These are phyloP conservation scores for Aleadryas rufinucha DNA, from an alignment of 2,113 vertebrate genomes.

Conservation along the genomic window DNA sequence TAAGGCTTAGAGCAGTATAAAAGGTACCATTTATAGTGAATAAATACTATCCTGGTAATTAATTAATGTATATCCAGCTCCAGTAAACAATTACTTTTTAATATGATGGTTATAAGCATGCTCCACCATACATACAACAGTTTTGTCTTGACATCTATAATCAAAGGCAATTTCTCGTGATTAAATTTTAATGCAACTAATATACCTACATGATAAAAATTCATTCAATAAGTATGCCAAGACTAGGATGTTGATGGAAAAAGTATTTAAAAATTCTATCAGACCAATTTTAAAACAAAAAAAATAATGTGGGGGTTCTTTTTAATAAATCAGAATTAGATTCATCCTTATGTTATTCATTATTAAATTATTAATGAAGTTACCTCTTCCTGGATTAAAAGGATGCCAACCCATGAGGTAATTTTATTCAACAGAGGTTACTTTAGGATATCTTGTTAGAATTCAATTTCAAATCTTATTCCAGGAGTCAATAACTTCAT, in stretches of 20 bases:
- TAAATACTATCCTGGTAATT: not conserved
- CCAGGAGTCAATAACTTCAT: not conserved
- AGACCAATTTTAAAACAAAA: not conserved
- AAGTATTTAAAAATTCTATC: not conserved
- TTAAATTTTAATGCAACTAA: not conserved
- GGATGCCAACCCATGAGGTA: not conserved
- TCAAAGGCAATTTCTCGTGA: not conserved
- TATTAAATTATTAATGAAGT: not conserved
- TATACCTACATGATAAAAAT: not conserved
- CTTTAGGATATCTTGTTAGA: not conserved
- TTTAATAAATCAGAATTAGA: not conserved
- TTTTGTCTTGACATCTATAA: not conserved
- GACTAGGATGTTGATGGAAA: not conserved
- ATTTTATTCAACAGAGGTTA: not conserved
- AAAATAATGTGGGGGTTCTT: fast-evolving
- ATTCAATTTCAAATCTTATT: not conserved
- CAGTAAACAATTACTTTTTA: not conserved
- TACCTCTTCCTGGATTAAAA: not conserved
- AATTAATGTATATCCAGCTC: not conserved
- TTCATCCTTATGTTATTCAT: not conserved
- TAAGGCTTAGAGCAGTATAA: not conserved
- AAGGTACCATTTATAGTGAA: not conserved
- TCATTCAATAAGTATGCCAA: not conserved
- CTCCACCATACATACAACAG: not conserved
- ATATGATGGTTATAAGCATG: not conserved